Evolutionary conservation across 1,140 invertebrate genomes (phyloP), one percentile per base, ranked within the genome.

Genomic region (Lepidurus packardi): DNA sequence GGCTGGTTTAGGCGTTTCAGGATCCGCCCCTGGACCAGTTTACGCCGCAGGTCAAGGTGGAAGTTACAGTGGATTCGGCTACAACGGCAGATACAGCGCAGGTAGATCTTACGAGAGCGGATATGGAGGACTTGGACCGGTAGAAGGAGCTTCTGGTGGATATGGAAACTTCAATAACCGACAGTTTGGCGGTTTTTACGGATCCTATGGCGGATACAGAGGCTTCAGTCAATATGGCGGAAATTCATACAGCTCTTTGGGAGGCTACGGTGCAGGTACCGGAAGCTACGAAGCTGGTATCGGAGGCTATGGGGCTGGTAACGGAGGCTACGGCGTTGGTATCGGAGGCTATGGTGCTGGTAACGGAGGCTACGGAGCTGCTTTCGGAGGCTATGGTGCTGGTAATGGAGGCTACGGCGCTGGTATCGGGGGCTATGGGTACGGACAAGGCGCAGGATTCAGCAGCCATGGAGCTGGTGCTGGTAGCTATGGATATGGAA

Each of bases 1-100:
- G 24, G 76, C 79, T n/a, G 79, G 76, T 13, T 21, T 78, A 4
- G 34, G n/a, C 13, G 34, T 43, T 13, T 21, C 78, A 21, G 44
- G 44, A 1, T 65, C 75, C 16, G 73, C 43, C 11, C 73, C 78
- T 43, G 53, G 25, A 7, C 42, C 75, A 7, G 34, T 76, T 4
- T 44, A 44, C 6, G 75, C 75, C 7, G 53, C n/a, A 16, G 53
- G 9, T 16, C 21, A 65, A 7, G 53, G 13, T 16, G 53, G 53
- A 34, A 34, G 34, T 34, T 34, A 34, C 34, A 34, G 34, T 4
- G 25, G 25, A 25, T 25, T 25, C 25, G 25, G 25, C 25, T 25
- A 25, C 25, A 25, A 25, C 25, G 34, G 34, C 34, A 34, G 34
- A 34, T 34, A 34, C 34, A 34, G 34, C 34, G 34, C 34, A 34